phyloP scores from a whole-genome alignment of 2,113 vertebrate genomes.

The Cyanocitta stelleri region DNA sequence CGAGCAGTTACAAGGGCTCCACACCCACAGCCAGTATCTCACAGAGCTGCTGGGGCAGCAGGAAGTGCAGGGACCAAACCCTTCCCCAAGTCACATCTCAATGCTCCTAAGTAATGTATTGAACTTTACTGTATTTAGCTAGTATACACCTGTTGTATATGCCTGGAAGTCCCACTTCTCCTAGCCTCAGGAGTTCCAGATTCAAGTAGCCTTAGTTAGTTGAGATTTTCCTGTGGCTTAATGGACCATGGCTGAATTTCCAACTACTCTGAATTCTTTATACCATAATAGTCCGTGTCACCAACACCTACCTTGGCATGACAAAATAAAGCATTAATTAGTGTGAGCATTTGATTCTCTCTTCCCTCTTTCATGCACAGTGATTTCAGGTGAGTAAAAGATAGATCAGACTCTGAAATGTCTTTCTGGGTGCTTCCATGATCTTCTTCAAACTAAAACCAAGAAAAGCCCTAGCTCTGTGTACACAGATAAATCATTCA shows the following conservation, averaged over 20 bases:
- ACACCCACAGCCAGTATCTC: fast-evolving
- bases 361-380: background rate
- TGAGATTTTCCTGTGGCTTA: background rate
- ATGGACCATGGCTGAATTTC: background rate
- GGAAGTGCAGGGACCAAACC: background rate
- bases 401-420: background rate
- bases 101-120: background rate
- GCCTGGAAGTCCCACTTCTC: background rate
- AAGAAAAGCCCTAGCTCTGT: background rate
- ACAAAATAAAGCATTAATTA: background rate
- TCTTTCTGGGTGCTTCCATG: background rate
- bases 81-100: background rate
- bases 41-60: background rate
- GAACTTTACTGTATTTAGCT: background rate
- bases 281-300: background rate
- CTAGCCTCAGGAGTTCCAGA: background rate
- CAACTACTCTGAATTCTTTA: background rate
- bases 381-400: background rate
- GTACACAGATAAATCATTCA: background rate
- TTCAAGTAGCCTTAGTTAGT: background rate
- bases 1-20: background rate
- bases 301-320: background rate
- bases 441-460: background rate
- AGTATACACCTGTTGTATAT: background rate
- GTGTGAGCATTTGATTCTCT: background rate